These are phyloP conservation scores for Odocoileus virginianus DNA, from an alignment of 2,113 vertebrate species.

Conservation along the genomic window DNA sequence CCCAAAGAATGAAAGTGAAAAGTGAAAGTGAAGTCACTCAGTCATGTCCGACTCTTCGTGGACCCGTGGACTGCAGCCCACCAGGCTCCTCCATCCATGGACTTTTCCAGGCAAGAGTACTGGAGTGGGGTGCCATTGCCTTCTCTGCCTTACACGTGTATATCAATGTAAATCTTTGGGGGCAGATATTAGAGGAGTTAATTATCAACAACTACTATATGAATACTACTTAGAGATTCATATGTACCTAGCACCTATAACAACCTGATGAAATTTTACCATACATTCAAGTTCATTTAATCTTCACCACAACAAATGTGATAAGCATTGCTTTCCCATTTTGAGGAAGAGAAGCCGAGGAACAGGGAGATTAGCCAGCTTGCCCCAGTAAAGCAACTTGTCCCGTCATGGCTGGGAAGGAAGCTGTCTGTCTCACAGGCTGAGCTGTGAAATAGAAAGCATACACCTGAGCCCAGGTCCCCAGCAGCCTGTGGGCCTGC, in stretches of 20 bases:
- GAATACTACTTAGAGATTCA: not conserved
- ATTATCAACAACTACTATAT: not conserved
- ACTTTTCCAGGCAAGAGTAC: no score
- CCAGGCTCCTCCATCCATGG: no score
- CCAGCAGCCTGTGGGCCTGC: accelerated
- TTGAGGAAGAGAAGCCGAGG: not conserved
- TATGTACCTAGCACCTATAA: accelerated
- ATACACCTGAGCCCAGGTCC: accelerated
- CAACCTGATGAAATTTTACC: not conserved
- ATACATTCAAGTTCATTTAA: not conserved
- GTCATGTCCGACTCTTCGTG: no score
- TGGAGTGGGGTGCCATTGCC: no score
- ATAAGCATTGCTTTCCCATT: not conserved
- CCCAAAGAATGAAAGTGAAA: no score
- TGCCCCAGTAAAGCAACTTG: no score
- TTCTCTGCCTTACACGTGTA: not conserved
- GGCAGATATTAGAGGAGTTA: not conserved
- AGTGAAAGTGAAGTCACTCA: no score
- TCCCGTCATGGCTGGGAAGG: no score
- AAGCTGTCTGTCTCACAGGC: not conserved
- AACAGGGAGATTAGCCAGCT: no score
- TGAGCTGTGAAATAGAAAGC: accelerated
- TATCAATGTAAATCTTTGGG: not conserved
- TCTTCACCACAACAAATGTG: accelerated
- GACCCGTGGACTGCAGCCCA: no score